Percentiles rank a stretch among this genome's conserved stretches.
Conservation (phyloP, 2,888 invertebrate species). For the Mongoloraphidia duomilia region DNA sequence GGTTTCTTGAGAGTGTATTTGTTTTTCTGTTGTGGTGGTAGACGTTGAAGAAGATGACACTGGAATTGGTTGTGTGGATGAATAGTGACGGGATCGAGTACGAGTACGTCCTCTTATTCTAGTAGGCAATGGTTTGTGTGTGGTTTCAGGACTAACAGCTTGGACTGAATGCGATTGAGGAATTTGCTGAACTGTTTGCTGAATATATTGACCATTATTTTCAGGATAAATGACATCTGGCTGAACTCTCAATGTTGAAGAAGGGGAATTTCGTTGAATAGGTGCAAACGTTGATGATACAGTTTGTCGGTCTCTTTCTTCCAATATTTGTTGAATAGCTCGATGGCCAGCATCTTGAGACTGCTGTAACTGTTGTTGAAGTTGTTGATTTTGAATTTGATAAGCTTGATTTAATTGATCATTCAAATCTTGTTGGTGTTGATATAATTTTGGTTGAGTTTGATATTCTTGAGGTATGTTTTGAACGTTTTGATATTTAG, state of each 20-base stretch:
- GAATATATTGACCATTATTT: no score
- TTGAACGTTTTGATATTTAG: background rate
- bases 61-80: constrained; percentile 12
- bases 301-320: constrained; percentile 30
- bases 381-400: constrained; percentile 9
- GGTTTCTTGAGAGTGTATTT: constrained; percentile 3
- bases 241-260: no score
- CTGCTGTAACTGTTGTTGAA: constrained; percentile 8
- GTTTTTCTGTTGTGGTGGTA: constrained; percentile 15
- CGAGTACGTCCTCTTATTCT: background rate
- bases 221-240: no score
- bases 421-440: background rate
- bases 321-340: background rate
- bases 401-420: background rate
- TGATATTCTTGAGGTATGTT: background rate
- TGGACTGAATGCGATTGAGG: constrained; percentile 25
- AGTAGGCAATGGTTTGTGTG: background rate
- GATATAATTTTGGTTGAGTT: background rate
- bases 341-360: no score
- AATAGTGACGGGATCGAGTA: constrained; percentile 7
- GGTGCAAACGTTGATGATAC: constrained; percentile 9
- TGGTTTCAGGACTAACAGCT: constrained; percentile 22
- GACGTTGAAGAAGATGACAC: constrained; percentile 20
- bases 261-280: no score
- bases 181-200: no score